Percentiles rank a stretch among this genome's conserved stretches.
These are phyloP conservation scores for Matsumyia berberina DNA, from an alignment of 2,888 invertebrate species.

Conservation along the genomic window DNA sequence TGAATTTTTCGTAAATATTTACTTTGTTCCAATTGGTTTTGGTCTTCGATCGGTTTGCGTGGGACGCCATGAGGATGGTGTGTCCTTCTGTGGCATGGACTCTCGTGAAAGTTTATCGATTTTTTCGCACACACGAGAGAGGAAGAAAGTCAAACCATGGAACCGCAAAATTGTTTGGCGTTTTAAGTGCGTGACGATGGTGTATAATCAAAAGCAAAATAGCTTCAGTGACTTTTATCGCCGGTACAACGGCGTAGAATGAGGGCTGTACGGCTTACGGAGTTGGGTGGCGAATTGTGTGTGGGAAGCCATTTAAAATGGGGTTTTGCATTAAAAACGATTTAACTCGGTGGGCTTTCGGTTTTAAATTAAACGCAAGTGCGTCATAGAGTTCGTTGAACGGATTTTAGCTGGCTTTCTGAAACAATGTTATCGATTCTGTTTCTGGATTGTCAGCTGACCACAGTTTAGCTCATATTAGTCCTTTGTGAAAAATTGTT, in stretches of 20 bases:
- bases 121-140: constrained; percentile 4
- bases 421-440: no score
- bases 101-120: constrained; percentile 40
- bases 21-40: constrained; percentile 21
- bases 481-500: no score
- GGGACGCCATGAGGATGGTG: not conserved
- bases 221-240: constrained; percentile 34
- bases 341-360: not conserved
- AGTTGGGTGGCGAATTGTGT: constrained; percentile 7
- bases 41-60: not conserved
- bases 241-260: constrained; percentile 9
- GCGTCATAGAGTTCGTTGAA: not conserved
- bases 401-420: no score
- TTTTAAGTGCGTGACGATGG: constrained; percentile 53
- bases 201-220: constrained; percentile 35
- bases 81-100: not conserved
- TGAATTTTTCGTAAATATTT: constrained; percentile 21
- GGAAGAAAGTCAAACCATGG: constrained; percentile 21
- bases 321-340: not conserved
- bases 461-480: no score
- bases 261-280: not conserved
- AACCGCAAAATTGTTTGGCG: constrained; percentile 53
- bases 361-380: not conserved
- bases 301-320: constrained; percentile 2
- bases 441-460: no score